phyloP scores from a whole-genome alignment of 2,888 invertebrate species.

The Agriopis marginaria region DNA sequence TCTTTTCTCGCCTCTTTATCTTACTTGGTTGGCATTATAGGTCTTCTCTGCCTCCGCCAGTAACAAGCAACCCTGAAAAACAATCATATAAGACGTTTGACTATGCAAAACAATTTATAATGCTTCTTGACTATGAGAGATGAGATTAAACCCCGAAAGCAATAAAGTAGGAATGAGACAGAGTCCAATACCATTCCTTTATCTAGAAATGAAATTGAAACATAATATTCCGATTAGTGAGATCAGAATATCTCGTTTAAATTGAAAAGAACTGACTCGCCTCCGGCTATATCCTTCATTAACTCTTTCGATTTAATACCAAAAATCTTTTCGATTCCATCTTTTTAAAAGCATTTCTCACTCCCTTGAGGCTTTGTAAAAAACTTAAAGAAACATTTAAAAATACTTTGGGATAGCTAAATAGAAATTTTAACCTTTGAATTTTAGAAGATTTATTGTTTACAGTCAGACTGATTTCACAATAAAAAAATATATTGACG shows the following conservation, averaged over 20 bases:
- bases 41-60: neutral
- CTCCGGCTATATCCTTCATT: conserved; percentile 71
- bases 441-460: conserved; percentile 24
- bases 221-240: conserved; percentile 79
- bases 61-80: neutral
- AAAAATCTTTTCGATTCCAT: conserved; percentile 59
- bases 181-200: conserved; percentile 47
- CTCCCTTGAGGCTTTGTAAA: conserved; percentile 36
- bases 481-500: conserved; percentile 18
- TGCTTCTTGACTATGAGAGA: conserved; percentile 16
- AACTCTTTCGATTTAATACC: conserved; percentile 71
- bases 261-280: conserved; percentile 70
- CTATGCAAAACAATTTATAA: conserved; percentile 1
- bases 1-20: no score
- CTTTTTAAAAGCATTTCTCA: conserved; percentile 41
- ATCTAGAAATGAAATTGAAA: conserved; percentile 65
- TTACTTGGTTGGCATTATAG: neutral
- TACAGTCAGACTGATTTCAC: conserved; percentile 14
- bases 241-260: conserved; percentile 65
- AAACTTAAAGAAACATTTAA: conserved; percentile 43
- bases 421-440: conserved; percentile 25
- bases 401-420: conserved; percentile 33
- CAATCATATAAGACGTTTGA: neutral
- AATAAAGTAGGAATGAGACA: conserved; percentile 30
- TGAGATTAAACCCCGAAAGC: conserved; percentile 39